Percentiles rank a stretch among this genome's conserved stretches.
Evolutionary conservation across 2,888 invertebrate species (phyloP).

Genomic region (Orchesellides sinensis): DNA sequence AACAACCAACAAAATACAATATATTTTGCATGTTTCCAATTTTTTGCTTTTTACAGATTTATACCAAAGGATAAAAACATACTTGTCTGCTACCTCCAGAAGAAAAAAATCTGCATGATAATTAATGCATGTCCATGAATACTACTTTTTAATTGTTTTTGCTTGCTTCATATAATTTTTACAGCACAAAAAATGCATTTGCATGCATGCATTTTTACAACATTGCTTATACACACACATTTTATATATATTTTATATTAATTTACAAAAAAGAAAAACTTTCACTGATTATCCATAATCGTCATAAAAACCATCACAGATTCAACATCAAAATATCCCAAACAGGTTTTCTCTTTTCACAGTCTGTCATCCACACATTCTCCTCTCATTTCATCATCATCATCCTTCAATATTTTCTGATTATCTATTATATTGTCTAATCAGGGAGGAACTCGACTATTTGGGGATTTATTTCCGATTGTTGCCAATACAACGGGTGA

Average conservation of each 20-base stretch:
- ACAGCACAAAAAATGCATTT: no score
- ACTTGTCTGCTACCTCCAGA: no score
- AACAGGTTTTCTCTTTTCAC: constrained; percentile 4
- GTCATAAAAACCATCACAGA: no score
- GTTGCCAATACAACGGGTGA: constrained; percentile 61
- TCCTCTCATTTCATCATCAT: not conserved
- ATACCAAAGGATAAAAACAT: no score
- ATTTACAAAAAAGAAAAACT: not conserved
- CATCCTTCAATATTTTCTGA: not conserved
- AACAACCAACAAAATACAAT: no score
- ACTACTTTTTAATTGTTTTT: no score
- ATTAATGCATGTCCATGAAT: no score
- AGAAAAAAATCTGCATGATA: constrained; percentile 1
- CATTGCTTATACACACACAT: not conserved
- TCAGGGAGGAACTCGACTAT: constrained; percentile 68
- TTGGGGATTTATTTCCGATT: constrained; percentile 61
- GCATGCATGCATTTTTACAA: constrained; percentile 11
- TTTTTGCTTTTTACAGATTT: not conserved
- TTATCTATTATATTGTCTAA: not conserved
- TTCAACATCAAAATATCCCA: no score
- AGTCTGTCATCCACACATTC: no score
- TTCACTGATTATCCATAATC: not conserved
- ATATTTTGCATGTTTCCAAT: no score
- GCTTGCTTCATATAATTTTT: constrained; percentile 8
- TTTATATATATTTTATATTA: not conserved